phyloP scores from a whole-genome alignment of 2,113 vertebrate species.

The Ochotona curzoniae region DNA sequence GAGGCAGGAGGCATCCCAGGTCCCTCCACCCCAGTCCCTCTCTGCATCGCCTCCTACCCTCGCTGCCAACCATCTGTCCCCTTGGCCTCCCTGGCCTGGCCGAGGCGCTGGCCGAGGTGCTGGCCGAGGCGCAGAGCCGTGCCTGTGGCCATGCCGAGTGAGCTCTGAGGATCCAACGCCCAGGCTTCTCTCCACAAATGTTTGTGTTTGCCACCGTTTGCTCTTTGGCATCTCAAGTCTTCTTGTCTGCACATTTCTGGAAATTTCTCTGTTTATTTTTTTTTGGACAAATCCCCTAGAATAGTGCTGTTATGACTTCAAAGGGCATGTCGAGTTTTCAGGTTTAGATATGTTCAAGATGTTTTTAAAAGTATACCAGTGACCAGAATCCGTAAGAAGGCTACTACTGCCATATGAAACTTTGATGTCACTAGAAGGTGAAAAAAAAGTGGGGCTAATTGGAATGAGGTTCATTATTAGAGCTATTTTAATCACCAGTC shows the following conservation, averaged over 20 bases:
- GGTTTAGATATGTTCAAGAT: not conserved
- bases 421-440: not conserved
- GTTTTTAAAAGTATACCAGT: not conserved
- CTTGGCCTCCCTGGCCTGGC: too few species aligned
- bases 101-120: too few species aligned
- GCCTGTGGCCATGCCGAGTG: not conserved
- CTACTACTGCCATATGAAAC: not conserved
- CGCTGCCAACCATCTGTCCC: too few species aligned
- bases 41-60: not conserved
- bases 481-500: not conserved
- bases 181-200: not conserved
- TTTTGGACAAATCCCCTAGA: not conserved
- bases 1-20: not conserved
- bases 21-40: not conserved
- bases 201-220: not conserved
- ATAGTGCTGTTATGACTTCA: not conserved
- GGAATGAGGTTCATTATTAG: not conserved
- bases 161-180: not conserved
- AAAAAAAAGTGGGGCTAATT: not conserved
- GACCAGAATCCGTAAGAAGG: not conserved
- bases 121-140: not conserved
- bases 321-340: not conserved
- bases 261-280: slow-evolving; percentile 19
- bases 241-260: not conserved
- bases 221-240: not conserved